phyloP scores from a whole-genome alignment of 2,113 vertebrate species.

The Carlito syrichta region DNA sequence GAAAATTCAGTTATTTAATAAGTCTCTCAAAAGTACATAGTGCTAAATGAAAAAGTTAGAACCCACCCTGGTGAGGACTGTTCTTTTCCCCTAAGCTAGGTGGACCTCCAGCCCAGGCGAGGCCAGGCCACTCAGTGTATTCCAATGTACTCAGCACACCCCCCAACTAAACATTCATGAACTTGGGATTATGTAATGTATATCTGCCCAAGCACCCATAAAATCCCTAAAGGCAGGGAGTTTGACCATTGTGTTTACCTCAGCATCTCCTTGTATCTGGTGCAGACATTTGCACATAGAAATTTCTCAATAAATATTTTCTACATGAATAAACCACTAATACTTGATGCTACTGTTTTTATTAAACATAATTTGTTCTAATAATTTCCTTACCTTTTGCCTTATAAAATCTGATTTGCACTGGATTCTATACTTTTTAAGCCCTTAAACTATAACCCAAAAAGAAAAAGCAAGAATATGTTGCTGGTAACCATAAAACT shows the following conservation, averaged over 20 bases:
- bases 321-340: background rate
- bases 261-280: background rate
- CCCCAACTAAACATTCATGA: background rate
- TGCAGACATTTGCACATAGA: background rate
- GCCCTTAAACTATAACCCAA: background rate
- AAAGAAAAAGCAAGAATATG: background rate
- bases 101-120: background rate
- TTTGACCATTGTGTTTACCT: accelerated
- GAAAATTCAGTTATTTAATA: background rate
- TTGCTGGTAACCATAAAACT: background rate
- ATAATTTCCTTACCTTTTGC: background rate
- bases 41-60: background rate
- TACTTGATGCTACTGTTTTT: background rate
- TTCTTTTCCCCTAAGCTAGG: background rate
- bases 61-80: background rate
- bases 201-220: background rate
- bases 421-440: background rate
- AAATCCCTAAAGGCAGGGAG: background rate
- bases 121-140: accelerated
- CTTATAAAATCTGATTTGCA: background rate
- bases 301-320: background rate
- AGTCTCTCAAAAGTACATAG: background rate
- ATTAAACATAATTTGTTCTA: background rate
- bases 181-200: background rate
- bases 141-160: accelerated